Base-by-base conservation (phyloP, 1,140 invertebrate genomes). In the Dreissena rostriformis region DNA sequence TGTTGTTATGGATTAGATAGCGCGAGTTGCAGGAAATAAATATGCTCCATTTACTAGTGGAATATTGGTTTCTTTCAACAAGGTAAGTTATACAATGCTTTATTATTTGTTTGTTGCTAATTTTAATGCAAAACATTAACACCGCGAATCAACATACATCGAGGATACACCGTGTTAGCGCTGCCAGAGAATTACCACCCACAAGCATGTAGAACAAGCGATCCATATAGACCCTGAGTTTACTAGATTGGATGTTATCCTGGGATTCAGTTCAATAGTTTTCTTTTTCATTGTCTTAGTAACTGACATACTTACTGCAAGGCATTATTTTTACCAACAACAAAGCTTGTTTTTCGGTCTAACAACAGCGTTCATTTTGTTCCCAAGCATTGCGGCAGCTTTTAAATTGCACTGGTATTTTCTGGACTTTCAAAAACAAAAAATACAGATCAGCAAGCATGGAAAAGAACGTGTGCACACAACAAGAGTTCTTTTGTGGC, bases 251-350 rank as follows among this genome's bases (percentile, higher is more conserved):
- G 80, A 82, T 75, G 63, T 82, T 67, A n/a, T 74, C 19, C 39
- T 82, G 6, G 80, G 80, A 63, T 29, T 82, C 51, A 74, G 71
- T 14, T 82, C 80, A 57, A 75, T 82, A 51, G 80, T 7, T 52
- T 82, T 82, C 72, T 82, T 82, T 53, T 82, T 73, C 66, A 75
- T 82, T 82, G 80, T 75, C 19, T 55, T 82, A 55, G 49, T 82
- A 6, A 82, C 80, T 51, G 80, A 82, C 65, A 67, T 74, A 39
- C 53, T 82, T 12, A 24, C 75, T n/a, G 80, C 80, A 8, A 22
- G 71, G 12, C 71, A 82, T 68, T 82, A 82, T 68, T 82, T 49
- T 29, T 26, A 67, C 22, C 63, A 74, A n/a, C 17, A 55, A 12
- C 57, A 22, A 53, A 14, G 26, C 0, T 6, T 53, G 57, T 55